Evolutionary conservation across 2,113 vertebrate genomes (phyloP).

Genomic region (Otis tarda): DNA sequence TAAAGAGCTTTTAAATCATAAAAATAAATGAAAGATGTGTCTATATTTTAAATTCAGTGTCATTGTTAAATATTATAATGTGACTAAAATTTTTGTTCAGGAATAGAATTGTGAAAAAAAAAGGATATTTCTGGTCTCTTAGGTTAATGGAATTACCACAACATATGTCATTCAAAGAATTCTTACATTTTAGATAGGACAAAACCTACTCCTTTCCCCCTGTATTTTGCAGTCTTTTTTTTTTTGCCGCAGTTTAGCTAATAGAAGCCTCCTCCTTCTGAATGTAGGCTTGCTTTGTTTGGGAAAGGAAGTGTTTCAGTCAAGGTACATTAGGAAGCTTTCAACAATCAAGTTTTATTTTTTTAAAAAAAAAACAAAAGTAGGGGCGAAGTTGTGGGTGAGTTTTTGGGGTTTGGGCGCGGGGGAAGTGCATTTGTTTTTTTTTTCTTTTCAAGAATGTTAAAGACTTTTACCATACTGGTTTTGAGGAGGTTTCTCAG

Average conservation of each 20-base stretch:
- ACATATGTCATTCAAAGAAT: neutral
- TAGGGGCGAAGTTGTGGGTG: too few relatives aligned
- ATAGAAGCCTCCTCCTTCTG: neutral
- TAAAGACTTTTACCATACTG: neutral
- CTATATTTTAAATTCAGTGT: neutral
- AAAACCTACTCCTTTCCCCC: neutral
- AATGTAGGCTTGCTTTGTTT: neutral
- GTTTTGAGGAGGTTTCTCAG: neutral
- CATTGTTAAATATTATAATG: neutral
- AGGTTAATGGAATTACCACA: neutral
- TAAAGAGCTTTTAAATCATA: neutral
- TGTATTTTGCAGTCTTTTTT: neutral
- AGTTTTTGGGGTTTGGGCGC: too few relatives aligned
- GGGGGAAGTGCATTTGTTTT: too few relatives aligned
- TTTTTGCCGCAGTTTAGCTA: neutral
- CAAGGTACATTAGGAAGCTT: neutral
- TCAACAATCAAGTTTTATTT: neutral
- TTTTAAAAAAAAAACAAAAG: neutral
- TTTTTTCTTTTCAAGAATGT: neutral
- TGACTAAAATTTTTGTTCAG: neutral
- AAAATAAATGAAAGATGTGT: neutral
- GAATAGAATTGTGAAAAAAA: neutral
- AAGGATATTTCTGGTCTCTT: neutral
- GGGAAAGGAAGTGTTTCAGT: conserved; percentile 8
- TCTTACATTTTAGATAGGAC: neutral